These are phyloP conservation scores for Hirtodrosophila duncani DNA, from an alignment of 2,888 invertebrate species.

Conservation along the genomic window DNA sequence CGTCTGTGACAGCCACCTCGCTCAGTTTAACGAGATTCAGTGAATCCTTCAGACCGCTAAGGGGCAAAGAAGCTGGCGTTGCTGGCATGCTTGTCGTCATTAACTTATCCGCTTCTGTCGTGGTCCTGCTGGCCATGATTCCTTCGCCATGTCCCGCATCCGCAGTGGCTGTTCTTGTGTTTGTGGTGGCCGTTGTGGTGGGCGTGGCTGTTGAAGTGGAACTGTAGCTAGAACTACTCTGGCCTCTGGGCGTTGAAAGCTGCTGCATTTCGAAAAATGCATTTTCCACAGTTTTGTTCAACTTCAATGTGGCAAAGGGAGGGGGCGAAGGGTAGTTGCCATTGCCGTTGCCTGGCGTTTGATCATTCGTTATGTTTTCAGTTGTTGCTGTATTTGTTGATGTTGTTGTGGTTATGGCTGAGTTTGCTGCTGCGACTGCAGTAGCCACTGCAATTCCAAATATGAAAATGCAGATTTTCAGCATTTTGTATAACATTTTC, in stretches of 20 bases:
- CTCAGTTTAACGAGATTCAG: constrained; percentile 75
- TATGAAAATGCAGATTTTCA: constrained; percentile 65
- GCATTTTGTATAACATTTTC: constrained; percentile 56
- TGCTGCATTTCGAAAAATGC: too few relatives aligned
- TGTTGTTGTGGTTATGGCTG: constrained; percentile 22
- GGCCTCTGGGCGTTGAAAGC: constrained; percentile 49
- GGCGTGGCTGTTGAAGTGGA: constrained; percentile 63
- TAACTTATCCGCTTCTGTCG: constrained; percentile 11
- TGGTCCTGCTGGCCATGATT: constrained; percentile 11
- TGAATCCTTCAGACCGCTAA: constrained; percentile 63
- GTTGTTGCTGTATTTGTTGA: constrained; percentile 14
- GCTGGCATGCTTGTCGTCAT: constrained; percentile 48
- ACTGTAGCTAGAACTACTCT: constrained; percentile 16
- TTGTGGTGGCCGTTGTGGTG: constrained; percentile 61
- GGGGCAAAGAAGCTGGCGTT: constrained; percentile 32
- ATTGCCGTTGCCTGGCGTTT: constrained; percentile 32
- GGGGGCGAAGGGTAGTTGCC: constrained; percentile 17
- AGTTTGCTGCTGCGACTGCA: constrained; percentile 26
- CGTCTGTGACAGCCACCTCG: constrained; percentile 51
- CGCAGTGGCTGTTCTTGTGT: constrained; percentile 58
- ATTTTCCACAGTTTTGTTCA: constrained; percentile 34
- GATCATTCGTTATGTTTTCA: constrained; percentile 51
- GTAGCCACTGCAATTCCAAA: constrained; percentile 57
- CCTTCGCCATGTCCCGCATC: constrained; percentile 9
- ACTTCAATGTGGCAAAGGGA: constrained; percentile 22